Base-by-base conservation (phyloP, 2,888 invertebrate genomes). In the Mayetiola destructor region DNA sequence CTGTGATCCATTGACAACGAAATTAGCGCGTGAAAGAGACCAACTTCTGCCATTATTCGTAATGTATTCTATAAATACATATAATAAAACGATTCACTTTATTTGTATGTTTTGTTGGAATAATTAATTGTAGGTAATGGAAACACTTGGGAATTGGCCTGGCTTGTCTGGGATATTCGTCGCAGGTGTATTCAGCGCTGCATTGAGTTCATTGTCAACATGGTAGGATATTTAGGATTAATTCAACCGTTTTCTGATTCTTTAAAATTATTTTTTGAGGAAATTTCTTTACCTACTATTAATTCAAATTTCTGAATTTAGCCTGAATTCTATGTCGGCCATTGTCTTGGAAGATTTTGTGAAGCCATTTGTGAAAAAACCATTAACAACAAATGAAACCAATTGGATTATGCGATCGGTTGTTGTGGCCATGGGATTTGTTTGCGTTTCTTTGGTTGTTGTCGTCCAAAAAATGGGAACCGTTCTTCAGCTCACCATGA, bases 141-240 rank as follows among this genome's bases (percentile, higher is more conserved):
- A 91, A 63, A 80, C 84, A 10, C 69, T 91, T 35, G 81, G 83
- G 0, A 77, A 82, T 40, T 75, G 82, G 68, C 85, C 85, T 0
- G 92, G 92, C 2, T 73, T 93, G 63, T 84, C 90, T 0, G 93
- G 93, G 5, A 73, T 93, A 29, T 92, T 92, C 66, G 84, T 92
- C 0, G 88, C 92, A 29, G 90, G 91, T 32, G 84, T 93, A 1
- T 92, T 92, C 65, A 90, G 90, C 72, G 92, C 91, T 18, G 88
- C 92, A 10, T 72, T 93, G 6, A 86, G 86, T 66, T 85, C 87
- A 0, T 71, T 87, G 21, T 86, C 86, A 20, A 86, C 86, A 16
- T 85, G n/a, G n/a, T n/a, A n/a, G n/a, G n/a, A n/a, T n/a, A n/a
- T n/a, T n/a, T n/a, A n/a, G n/a, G n/a, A n/a, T n/a, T n/a, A n/a